These are phyloP conservation scores for Macropis europaea DNA, from an alignment of 2,888 invertebrate genomes.

Conservation along the genomic window DNA sequence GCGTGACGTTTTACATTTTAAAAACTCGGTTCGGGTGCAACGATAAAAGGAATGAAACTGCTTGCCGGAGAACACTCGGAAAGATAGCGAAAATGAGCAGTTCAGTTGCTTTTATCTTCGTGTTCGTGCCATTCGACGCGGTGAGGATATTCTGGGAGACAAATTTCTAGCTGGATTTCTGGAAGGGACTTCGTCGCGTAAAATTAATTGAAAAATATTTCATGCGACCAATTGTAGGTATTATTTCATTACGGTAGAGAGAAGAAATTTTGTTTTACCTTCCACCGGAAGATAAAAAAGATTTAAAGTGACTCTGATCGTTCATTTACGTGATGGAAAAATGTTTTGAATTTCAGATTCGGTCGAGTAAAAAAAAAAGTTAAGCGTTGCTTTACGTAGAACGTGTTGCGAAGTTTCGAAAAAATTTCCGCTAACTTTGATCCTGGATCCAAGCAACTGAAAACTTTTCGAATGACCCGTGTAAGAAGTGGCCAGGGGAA, in stretches of 20 bases:
- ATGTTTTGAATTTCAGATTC: slow-evolving; percentile 31
- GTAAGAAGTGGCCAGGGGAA: background rate
- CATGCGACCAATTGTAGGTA: too few species aligned
- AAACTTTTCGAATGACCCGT: slow-evolving; percentile 30
- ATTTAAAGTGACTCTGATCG: background rate
- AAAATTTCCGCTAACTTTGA: slow-evolving; percentile 27
- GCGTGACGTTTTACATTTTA: slow-evolving; percentile 36
- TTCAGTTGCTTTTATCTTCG: slow-evolving; percentile 39
- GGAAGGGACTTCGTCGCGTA: background rate
- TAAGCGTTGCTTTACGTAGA: background rate
- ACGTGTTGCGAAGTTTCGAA: slow-evolving; percentile 19
- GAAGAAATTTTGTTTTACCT: too few species aligned
- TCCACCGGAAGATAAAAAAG: background rate
- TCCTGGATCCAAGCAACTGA: slow-evolving; percentile 8
- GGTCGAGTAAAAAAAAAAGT: background rate
- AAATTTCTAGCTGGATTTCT: slow-evolving; percentile 18
- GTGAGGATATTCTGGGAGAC: slow-evolving; percentile 41
- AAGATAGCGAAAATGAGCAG: slow-evolving; percentile 44
- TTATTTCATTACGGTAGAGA: too few species aligned
- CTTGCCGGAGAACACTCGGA: slow-evolving; percentile 13
- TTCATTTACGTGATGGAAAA: background rate
- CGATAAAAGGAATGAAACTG: too few species aligned
- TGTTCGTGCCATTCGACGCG: slow-evolving; percentile 26
- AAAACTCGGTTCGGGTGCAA: slow-evolving; percentile 8
- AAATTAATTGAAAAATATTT: too few species aligned